These are phyloP conservation scores for Leptodactylus fuscus DNA, from an alignment of 2,113 vertebrate species.

Conservation along the genomic window DNA sequence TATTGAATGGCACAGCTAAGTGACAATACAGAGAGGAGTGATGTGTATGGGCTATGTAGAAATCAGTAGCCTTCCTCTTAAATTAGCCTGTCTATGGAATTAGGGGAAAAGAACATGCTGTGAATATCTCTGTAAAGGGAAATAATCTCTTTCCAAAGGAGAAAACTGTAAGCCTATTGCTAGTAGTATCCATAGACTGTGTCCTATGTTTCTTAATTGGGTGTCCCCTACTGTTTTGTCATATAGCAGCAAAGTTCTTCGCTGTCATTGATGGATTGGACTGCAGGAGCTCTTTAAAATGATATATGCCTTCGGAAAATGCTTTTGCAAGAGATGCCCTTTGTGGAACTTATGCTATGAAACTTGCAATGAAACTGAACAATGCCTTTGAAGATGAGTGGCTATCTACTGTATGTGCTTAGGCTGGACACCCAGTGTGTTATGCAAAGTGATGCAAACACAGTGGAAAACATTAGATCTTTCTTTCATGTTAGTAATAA, in stretches of 20 bases:
- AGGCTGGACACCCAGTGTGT: not conserved
- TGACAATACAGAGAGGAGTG: not conserved
- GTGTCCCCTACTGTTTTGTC: constrained; percentile 53
- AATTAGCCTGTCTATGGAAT: not conserved
- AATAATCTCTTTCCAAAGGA: constrained; percentile 45
- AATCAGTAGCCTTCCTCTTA: constrained; percentile 12
- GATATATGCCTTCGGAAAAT: constrained; percentile 53
- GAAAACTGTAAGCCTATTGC: constrained; percentile 11
- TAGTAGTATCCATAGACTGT: not conserved
- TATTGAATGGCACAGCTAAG: not conserved
- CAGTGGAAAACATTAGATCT: not conserved
- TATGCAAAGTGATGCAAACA: not conserved
- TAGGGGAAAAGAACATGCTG: not conserved
- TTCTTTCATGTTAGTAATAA: not conserved
- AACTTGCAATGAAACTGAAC: constrained; percentile 30
- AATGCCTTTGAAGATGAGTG: constrained; percentile 25
- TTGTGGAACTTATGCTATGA: constrained; percentile 37
- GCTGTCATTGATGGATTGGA: constrained; percentile 51
- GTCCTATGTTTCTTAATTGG: constrained; percentile 53
- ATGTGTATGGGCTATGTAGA: not conserved
- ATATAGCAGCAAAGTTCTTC: constrained; percentile 44
- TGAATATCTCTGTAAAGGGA: constrained; percentile 9
- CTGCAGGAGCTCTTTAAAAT: constrained; percentile 55
- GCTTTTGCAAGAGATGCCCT: constrained; percentile 54
- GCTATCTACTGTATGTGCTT: constrained; percentile 4